Conservation (phyloP, 2,797 vertebrate species). For the Phrynocephalus guinanensis region DNA sequence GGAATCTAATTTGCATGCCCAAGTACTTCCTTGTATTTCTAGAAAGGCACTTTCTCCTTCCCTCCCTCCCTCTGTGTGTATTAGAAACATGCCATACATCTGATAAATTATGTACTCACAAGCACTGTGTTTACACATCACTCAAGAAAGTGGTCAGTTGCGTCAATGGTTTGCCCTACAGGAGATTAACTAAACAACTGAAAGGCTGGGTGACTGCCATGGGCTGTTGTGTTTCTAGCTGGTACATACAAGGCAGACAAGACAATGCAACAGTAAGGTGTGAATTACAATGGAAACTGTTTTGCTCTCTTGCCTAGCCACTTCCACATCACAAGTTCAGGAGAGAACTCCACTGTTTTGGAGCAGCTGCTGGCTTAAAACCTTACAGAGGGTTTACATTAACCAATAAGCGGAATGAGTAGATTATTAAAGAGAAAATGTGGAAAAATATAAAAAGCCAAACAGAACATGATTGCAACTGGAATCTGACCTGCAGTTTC, state of each 20-base stretch:
- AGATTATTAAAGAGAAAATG: neutral
- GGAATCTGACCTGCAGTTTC: constrained; percentile 19
- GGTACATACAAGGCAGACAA: constrained; percentile 47
- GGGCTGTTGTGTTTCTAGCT: constrained; percentile 14
- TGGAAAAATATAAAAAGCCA: neutral
- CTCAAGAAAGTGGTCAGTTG: constrained; percentile 45
- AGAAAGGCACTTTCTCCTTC: neutral
- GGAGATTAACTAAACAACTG: constrained; percentile 22
- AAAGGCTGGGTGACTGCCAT: constrained; percentile 43
- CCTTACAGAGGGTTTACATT: constrained; percentile 57
- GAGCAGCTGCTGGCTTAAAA: constrained; percentile 7
- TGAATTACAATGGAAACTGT: constrained; percentile 43
- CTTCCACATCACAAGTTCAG: constrained; percentile 14
- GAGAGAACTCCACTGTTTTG: constrained; percentile 26
- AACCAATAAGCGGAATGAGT: constrained; percentile 56
- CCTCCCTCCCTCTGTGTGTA: constrained; percentile 25
- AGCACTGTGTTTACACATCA: constrained; percentile 27
- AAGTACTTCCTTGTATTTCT: constrained; percentile 74
- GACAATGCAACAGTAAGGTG: neutral
- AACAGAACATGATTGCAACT: neutral
- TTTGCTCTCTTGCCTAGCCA: neutral
- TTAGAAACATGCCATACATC: neutral
- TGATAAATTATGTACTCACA: constrained; percentile 6
- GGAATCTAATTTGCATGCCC: constrained; percentile 76
- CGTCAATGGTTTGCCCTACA: constrained; percentile 23